Evolutionary conservation across 2,888 invertebrate species (phyloP).

Genomic region (Cerceris rybyensis): DNA sequence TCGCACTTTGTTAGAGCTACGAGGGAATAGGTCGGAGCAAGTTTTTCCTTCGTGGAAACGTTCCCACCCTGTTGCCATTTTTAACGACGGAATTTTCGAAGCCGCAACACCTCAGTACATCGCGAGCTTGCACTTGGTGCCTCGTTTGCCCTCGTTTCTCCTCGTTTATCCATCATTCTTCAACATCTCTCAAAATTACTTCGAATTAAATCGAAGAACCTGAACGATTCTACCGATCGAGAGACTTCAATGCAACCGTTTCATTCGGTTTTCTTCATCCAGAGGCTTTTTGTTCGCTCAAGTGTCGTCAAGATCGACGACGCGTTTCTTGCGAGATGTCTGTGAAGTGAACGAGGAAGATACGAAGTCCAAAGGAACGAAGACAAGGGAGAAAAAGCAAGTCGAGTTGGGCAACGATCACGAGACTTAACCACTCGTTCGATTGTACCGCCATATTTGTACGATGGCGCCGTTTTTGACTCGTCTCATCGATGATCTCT

Average conservation of each 20-base stretch:
- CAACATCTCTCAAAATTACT: conserved; percentile 8
- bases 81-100: conserved; percentile 44
- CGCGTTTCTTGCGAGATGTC: not conserved
- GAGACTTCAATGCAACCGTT: not conserved
- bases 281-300: conserved; percentile 19
- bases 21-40: conserved; percentile 55
- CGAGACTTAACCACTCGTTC: conserved; percentile 2
- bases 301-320: not conserved
- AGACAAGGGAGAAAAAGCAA: not conserved
- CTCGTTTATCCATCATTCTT: conserved; percentile 20
- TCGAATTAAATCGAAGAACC: too few relatives aligned
- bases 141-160: conserved; percentile 6
- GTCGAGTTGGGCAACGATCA: not conserved
- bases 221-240: too few relatives aligned
- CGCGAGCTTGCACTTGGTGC: conserved; percentile 47
- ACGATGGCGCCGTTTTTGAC: conserved; percentile 37
- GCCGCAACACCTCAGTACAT: conserved; percentile 37
- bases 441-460: conserved; percentile 48
- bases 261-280: conserved; percentile 23
- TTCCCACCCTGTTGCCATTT: conserved; percentile 55
- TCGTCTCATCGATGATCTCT: not conserved
- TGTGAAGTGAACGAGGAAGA: conserved; percentile 3
- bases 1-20: conserved; percentile 63
- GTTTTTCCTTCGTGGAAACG: conserved; percentile 52
- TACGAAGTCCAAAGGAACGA: not conserved